A percentile compares a stretch with the other conserved stretches of the same genome.
Evolutionary conservation across 1,140 invertebrate genomes (phyloP).

Genomic region (Gonatopus flavifemur): DNA sequence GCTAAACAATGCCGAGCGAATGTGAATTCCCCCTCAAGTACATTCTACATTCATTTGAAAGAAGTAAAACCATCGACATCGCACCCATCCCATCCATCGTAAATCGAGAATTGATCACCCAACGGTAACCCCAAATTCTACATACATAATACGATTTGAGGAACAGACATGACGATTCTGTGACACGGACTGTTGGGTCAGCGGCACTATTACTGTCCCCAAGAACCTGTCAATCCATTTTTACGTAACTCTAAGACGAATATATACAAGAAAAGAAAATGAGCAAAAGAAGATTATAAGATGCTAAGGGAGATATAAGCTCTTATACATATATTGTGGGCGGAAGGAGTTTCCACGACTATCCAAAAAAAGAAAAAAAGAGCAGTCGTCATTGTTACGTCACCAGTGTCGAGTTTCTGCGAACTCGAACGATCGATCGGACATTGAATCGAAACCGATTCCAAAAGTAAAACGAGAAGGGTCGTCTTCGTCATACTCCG

Average conservation of each 20-base stretch:
- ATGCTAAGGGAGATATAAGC: conserved; percentile 32
- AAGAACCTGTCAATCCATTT: conserved; percentile 21
- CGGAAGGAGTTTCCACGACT: conserved; percentile 41
- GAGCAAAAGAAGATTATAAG: neutral
- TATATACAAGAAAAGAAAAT: conserved; percentile 9
- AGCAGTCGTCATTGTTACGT: conserved; percentile 52
- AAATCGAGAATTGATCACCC: too few relatives aligned
- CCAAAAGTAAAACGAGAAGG: conserved; percentile 50
- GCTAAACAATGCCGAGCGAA: too few relatives aligned
- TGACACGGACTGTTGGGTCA: too few relatives aligned
- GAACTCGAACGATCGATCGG: conserved; percentile 27
- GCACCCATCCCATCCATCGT: too few relatives aligned
- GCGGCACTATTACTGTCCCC: too few relatives aligned
- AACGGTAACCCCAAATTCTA: too few relatives aligned
- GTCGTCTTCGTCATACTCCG: conserved; percentile 24
- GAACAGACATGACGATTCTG: too few relatives aligned
- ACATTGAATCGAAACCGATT: conserved; percentile 20
- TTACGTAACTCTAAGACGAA: conserved; percentile 24
- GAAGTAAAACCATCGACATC: too few relatives aligned
- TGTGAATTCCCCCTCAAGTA: too few relatives aligned
- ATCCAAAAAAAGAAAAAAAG: conserved; percentile 45
- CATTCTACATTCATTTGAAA: too few relatives aligned
- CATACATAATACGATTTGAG: too few relatives aligned
- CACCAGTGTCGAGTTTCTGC: conserved; percentile 47
- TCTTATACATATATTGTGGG: conserved; percentile 37